Base-by-base conservation (phyloP, 2,113 vertebrate genomes). In the Gyps fulvus region DNA sequence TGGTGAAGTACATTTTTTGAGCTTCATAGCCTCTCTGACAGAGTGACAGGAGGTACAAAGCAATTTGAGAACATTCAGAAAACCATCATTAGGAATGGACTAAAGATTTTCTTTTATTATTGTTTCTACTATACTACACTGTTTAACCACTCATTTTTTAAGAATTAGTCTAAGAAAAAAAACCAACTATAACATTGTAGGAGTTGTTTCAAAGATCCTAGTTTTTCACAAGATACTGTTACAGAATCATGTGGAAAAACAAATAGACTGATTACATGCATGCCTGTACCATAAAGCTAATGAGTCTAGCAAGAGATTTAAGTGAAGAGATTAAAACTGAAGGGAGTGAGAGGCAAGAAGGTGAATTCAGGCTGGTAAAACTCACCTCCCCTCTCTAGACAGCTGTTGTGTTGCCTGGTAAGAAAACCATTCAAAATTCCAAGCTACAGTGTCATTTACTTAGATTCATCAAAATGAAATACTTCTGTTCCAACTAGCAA, bases 11-110 rank as follows among this genome's bases (percentile, higher is more conserved):
- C 21, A 34, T 26, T 73, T 49, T 69, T 16, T 59, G 29, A 87
- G 25, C 59, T 42, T 89, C 34, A n/a, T 0, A 62, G 10, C 25
- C 11, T 55, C 49, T 67, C 11, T 63, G 25, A 73, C 25, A 82
- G 67, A 77, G 73, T 43, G 17, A 66, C 7, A 73, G 42, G 13
- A 93, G 16, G 8, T 31, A 45, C 17, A 49, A 70, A 58, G 23
- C 42, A 5, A 85, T 50, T 58, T 25, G 8, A 90, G 21, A 91
- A 87, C 8, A 74, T 43, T 57, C 16, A 77, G 43, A 72, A 95
- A 83, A 42, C n/a, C 10, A 58, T 63, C 0, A 47, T 26, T 66
- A 13, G 22, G 16, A 83, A 38, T 0, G 0, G 14, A 83, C 18
- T 57, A 22, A 43, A 76, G 23, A 27, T 26, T 63, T 89, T 83